Conservation (phyloP, 1,140 invertebrate species). For the Drosophila athabasca region DNA sequence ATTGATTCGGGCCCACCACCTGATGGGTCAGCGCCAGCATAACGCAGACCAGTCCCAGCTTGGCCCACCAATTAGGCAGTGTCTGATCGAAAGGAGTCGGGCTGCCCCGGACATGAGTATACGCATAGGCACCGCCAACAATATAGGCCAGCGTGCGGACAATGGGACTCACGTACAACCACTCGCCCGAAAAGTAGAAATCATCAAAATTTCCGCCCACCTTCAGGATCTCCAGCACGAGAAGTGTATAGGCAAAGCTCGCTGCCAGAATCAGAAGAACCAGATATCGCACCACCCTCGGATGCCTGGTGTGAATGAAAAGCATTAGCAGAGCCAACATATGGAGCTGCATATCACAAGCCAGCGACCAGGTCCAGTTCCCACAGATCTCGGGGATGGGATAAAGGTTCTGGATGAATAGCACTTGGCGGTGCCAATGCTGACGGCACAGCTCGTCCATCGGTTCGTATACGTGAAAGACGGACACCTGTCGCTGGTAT, state of each 20-base stretch:
- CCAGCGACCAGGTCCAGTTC: constrained; percentile 92
- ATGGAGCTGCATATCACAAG: constrained; percentile 91
- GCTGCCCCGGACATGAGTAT: background rate
- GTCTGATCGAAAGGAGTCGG: constrained; percentile 10
- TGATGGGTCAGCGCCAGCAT: background rate
- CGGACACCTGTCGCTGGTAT: constrained; percentile 68
- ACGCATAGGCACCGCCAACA: constrained; percentile 40
- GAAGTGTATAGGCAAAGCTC: background rate
- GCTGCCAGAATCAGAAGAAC: background rate
- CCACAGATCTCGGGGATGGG: constrained; percentile 86
- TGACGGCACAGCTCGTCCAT: constrained; percentile 84
- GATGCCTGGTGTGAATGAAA: constrained; percentile 83
- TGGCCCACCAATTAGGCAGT: constrained; percentile 3
- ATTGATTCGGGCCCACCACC: background rate
- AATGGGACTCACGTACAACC: constrained; percentile 26
- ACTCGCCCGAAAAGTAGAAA: constrained; percentile 3
- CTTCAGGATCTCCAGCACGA: constrained; percentile 6
- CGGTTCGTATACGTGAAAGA: constrained; percentile 83
- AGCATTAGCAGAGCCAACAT: constrained; percentile 84
- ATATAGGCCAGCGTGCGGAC: constrained; percentile 35
- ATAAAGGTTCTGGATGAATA: constrained; percentile 87
- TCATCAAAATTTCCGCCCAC: constrained; percentile 13
- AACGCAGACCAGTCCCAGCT: background rate
- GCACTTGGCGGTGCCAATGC: constrained; percentile 86
- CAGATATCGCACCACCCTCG: constrained; percentile 1